Evolutionary conservation across 2,113 vertebrate genomes (phyloP).

Genomic region (Craseonycteris thonglongyai): DNA sequence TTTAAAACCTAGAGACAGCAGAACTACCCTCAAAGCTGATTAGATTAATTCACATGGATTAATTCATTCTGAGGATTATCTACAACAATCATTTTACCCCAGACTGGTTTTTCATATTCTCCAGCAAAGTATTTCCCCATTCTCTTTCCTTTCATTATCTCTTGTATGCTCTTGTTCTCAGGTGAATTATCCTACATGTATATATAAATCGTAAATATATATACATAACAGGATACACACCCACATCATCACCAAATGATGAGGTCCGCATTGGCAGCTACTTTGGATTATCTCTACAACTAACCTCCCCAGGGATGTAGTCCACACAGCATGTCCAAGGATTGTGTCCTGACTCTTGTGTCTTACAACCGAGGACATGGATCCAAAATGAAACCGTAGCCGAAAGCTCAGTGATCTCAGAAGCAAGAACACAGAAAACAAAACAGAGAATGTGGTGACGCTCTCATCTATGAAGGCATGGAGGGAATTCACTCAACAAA

Average conservation of each 20-base stretch:
- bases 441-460: neutral
- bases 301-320: neutral
- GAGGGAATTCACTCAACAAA: neutral
- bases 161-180: neutral
- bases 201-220: neutral
- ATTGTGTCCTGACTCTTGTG: neutral
- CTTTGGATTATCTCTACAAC: neutral
- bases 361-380: neutral
- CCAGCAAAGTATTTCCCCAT: neutral
- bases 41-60: neutral
- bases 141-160: neutral
- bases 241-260: neutral
- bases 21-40: neutral
- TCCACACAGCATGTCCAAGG: neutral
- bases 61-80: neutral
- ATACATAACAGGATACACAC: neutral
- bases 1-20: neutral
- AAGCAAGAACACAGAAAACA: neutral
- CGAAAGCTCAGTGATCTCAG: neutral
- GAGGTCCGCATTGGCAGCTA: too few species aligned
- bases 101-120: neutral
- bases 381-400: neutral
- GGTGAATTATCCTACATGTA: neutral
- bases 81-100: neutral
- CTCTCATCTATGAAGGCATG: neutral